Evolutionary conservation across 2,888 invertebrate species (phyloP), one percentile per base, ranked within the genome.

Genomic region (Agriopis leucophaearia): DNA sequence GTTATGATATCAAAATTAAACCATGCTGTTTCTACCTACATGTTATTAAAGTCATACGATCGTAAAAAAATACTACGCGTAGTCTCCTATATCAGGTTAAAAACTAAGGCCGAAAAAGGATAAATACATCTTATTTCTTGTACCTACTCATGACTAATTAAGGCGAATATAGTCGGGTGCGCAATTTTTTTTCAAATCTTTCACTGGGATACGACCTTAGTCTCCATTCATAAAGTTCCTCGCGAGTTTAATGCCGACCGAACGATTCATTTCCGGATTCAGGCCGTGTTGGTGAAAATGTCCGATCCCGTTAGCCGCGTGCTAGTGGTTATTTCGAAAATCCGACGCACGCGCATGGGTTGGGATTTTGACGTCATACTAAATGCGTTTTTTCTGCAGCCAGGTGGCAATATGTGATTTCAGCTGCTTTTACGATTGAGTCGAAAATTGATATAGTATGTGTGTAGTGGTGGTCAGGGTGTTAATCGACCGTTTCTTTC

Each of bases 281-380:
- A 72, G 71, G 63, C 61, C 38, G 69, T 72, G 64, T 59, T 56
- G 68, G 74, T 74, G 69, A 83, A 81, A 80, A 76, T 78, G 57
- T 16, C 45, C 69, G 80, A 81, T 81, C 82, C 86, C 86, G 85
- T 86, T 86, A 85, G 74, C 76, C 73, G 76, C 60, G 18, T 56
- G 50, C 66, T 36, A 71, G 73, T 76, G 78, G 77, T 18, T 18
- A 47, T 42, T 61, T 40, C 44, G n/a, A 18, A 59, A 48, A 65
- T 60, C 15, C 44, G 38, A 47, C 18, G 35, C n/a, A 4, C 15
- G 16, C 15, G 44, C 35, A 42, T 15, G 12, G 16, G 8, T 35
- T 13, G n/a, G 36, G 36, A n/a, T 51, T 60, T 52, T 13, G 16
- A 15, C n/a, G 15, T 42, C 8, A 18, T 2, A 40, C 16, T 18